Base-by-base conservation (phyloP, 2,113 vertebrate species). In the Glaucomys volans region DNA sequence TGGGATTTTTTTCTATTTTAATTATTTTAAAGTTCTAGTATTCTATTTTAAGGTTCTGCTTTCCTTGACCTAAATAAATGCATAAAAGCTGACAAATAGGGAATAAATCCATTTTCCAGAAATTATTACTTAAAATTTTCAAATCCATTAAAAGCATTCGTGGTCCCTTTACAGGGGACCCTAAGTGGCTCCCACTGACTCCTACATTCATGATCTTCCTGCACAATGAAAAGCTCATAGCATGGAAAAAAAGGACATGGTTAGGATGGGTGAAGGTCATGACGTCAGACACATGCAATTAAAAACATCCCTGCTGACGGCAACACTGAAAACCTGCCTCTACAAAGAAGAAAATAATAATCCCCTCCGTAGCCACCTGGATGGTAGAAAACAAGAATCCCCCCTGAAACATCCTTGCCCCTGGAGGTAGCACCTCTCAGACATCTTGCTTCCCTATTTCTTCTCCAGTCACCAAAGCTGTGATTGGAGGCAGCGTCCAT, bases 121-220 rank as follows among this genome's bases (percentile, higher is more conserved):
- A 90, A 72, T 91, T 35, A 81, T 52, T 44, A 82, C 50, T 59
- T 95, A 20, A 40, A 17, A 57, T 91, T 87, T 87, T 93, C 79
- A 97, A 81, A 35, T 10, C 59, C 40, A 83, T 67, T 76, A 52
- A 84, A 76, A 42, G 26, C 75, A 67, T 66, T 9, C 83, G n/a
- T 35, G 57, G 57, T 91, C 47, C 37, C 83, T 32, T 76, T 80
- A 77, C 75, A 95, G 59, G 44, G 44, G 35, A 22, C 71, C 35
- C 59, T 32, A 0, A 0, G 8, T 14, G 47, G 24, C 4, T 76
- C 24, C 59, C 35, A 8, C 42, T 24, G 54, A 59, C 7, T 28
- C 42, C 32, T 71, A 24, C 28, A 28, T 72, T 44, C 30, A 1
- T 13, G 20, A 30, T 59, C 35, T 95, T 40, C 8, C 40, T n/a